These are phyloP conservation scores for Thinocorus orbignyianus DNA, from an alignment of 2,113 vertebrate genomes.

Conservation along the genomic window DNA sequence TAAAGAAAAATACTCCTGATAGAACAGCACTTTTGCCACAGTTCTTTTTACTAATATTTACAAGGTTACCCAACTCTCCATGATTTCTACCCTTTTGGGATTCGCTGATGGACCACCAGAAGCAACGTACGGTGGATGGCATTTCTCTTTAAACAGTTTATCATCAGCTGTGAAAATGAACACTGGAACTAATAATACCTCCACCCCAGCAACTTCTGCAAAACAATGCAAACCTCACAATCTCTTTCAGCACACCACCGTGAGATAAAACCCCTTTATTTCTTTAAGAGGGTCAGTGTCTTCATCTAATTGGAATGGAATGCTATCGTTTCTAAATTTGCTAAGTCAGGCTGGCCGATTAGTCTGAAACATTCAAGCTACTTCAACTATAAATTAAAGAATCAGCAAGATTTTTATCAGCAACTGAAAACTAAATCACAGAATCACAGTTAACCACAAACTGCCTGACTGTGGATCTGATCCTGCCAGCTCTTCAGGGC, in stretches of 20 bases:
- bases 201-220: neutral
- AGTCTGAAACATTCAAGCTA: neutral
- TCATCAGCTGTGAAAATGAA: neutral
- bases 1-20: neutral
- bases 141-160: neutral
- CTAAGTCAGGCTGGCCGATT: neutral
- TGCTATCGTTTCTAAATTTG: neutral
- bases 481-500: neutral
- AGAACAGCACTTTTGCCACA: neutral
- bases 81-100: neutral
- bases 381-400: slow-evolving; percentile 19
- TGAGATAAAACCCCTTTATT: neutral
- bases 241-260: neutral
- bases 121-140: neutral
- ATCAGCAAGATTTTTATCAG: slow-evolving; percentile 37
- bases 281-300: neutral
- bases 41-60: neutral
- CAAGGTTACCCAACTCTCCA: neutral
- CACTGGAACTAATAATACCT: neutral
- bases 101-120: neutral
- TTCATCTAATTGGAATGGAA: slow-evolving; percentile 19
- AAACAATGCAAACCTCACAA: neutral
- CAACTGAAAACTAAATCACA: neutral
- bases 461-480: neutral
- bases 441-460: neutral